Base-by-base conservation (phyloP, 2,113 vertebrate species). In the Malurus elegans region DNA sequence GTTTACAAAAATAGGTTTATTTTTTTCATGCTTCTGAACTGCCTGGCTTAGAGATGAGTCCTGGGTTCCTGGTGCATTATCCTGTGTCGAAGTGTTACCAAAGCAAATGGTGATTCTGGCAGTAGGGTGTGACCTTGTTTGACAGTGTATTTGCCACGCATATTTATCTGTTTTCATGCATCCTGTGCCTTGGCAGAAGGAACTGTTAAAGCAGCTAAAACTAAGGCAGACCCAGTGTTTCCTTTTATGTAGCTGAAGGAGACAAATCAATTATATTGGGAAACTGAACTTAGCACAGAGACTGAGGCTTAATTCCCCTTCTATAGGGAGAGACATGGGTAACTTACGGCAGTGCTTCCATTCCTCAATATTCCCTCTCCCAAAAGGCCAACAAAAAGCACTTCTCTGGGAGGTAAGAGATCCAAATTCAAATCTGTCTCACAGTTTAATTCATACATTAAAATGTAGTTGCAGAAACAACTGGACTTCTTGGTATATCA, bases 1-100 rank as follows among this genome's bases (percentile, higher is more conserved):
- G 60, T 71, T 95, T 67, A 64, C 69, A 94, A 64, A 96, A 92
- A 87, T 58, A 89, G 32, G 18, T 74, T 91, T 57, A 58, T 32
- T 18, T 92, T 81, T 91, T 71, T 65, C 32, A 29, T 96, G 25
- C 32, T 88, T 94, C 80, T 78, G 38, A 84, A 42, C 81, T 94
- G 71, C 65, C 61, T 89, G 73, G 57, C 56, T 66, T 91, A 89
- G 69, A 87, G 38, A 36, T 40, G n/a, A 12, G 23, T 47, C 38
- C 38, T 47, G 20, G 4, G 14, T 56, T 94, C 44, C 61, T 71
- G 24, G 53, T 82, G 29, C 64, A 69, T 73, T 72, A n/a, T n/a
- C 29, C 40, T 64, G 47, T 20, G 45, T 42, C 26, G 81, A 17
- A 26, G 23, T 70, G 47, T 78, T 95, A 34, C 45, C 56, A 89